Evolutionary conservation across 2,113 vertebrate genomes (phyloP), one percentile per base, ranked within the genome.

Genomic region (Anarrhichthys ocellatus): DNA sequence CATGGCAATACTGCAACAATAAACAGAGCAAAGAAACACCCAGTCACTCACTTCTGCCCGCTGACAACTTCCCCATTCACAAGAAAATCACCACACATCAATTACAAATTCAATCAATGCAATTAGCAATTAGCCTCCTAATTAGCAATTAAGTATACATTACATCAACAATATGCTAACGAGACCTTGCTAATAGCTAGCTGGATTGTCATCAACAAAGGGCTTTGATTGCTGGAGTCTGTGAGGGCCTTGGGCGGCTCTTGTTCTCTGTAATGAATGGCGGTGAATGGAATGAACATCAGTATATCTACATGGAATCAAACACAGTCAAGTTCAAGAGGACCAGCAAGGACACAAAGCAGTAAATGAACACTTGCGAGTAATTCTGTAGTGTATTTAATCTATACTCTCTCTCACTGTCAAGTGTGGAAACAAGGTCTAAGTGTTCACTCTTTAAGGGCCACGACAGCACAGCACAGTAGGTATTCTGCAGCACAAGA

Each of bases 121-220:
- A 85, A 85, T 88, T 87, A 78, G 72, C 82, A 82, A 85, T 87
- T 85, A 76, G 73, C 36, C 9, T 63, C 36, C 63, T 76, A 91
- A 87, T 89, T 65, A 81, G 58, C 76, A 83, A 83, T 87, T 88
- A 85, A 73, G 64, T 69, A 9, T 38, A 80, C 70, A 81, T 87
- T 71, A 78, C 82, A 87, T 87, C 63, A 87, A 87, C 76, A 83
- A 85, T 81, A 87, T 42, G 73, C 79, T 89, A 87, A 90, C 32
- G 48, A 89, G 84, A 65, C 2, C 2, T 67, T 22, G 46, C 84
- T 73, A 76, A 76, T 80, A 74, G 79, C 48, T 63, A 48, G 56
- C 65, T 67, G 50, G 68, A 36, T 87, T 76, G 58, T 76, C 68
- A 70, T 86, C 52, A 77, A 58, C 81, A 80, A 40, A 17, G 13